Conservation (phyloP, 1,140 invertebrate genomes). For the Oryzaephilus surinamensis region DNA sequence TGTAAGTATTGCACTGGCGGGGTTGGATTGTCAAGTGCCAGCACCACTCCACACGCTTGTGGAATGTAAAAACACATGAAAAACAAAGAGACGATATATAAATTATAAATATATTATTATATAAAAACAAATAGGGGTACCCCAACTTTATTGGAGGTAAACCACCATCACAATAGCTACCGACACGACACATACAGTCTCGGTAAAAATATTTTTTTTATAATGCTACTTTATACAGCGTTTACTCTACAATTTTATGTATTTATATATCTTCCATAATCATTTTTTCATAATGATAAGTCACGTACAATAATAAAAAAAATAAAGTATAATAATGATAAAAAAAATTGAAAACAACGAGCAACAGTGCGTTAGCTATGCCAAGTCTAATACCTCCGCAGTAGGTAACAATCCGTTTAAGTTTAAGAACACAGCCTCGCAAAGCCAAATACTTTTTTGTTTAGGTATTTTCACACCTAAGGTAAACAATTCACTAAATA, state of each 20-base stretch:
- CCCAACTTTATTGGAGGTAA: no score
- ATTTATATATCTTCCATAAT: neutral
- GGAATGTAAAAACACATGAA: slow-evolving; percentile 35
- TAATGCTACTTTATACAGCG: slow-evolving; percentile 25
- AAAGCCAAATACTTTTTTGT: slow-evolving; percentile 36
- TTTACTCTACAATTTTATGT: slow-evolving; percentile 11
- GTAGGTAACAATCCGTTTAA: slow-evolving; percentile 34
- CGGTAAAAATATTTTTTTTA: slow-evolving; percentile 25
- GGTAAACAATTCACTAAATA: slow-evolving; percentile 30
- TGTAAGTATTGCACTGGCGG: slow-evolving; percentile 34
- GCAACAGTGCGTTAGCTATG: slow-evolving; percentile 31
- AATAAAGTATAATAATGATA: slow-evolving; percentile 25
- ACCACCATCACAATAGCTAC: slow-evolving; percentile 35
- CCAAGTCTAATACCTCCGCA: slow-evolving; percentile 22
- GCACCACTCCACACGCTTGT: slow-evolving; percentile 31
- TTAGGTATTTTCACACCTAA: slow-evolving; percentile 25
- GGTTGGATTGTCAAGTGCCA: slow-evolving; percentile 31
- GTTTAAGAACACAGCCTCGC: slow-evolving; percentile 35
- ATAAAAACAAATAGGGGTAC: slow-evolving; percentile 30
- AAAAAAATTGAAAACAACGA: no score
- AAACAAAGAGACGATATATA: slow-evolving; percentile 35
- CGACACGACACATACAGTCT: slow-evolving; percentile 28
- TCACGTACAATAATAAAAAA: slow-evolving; percentile 12
- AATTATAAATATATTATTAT: slow-evolving; percentile 35
- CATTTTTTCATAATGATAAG: slow-evolving; percentile 1